A percentile compares a stretch with the other conserved stretches of the same genome.
These are phyloP conservation scores for Zelostemma sp. DNA, from an alignment of 1,140 invertebrate genomes.

Conservation along the genomic window DNA sequence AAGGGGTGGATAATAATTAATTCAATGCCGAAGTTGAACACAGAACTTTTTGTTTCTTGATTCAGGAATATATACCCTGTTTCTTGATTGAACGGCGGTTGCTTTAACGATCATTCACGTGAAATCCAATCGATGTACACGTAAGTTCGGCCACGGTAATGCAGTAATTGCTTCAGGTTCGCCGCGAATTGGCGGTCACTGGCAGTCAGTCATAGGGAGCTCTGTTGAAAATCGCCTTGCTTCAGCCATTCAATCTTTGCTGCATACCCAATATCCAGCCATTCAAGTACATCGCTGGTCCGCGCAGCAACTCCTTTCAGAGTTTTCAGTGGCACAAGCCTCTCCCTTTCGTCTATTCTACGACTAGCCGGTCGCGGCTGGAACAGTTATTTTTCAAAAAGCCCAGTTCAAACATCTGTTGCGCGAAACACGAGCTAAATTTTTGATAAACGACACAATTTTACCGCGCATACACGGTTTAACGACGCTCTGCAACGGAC, in stretches of 20 bases:
- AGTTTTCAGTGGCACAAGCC: conserved; percentile 1
- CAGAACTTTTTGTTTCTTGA: too few relatives aligned
- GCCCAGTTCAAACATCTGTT: not conserved
- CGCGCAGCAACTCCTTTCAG: conserved; percentile 2
- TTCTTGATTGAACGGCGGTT: conserved; percentile 29
- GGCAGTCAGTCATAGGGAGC: conserved; percentile 25
- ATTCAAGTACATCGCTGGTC: conserved; percentile 21
- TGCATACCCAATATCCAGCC: conserved; percentile 16
- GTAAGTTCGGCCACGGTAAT: conserved; percentile 41
- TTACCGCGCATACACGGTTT: not conserved
- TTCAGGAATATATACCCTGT: too few relatives aligned
- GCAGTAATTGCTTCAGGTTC: conserved; percentile 44
- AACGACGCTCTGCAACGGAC: not conserved
- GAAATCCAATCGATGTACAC: conserved; percentile 41
- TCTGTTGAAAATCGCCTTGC: conserved; percentile 39
- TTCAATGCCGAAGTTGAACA: too few relatives aligned
- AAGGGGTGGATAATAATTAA: too few relatives aligned
- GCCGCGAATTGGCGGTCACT: conserved; percentile 42
- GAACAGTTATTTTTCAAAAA: not conserved
- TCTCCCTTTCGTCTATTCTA: not conserved
- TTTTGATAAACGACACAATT: not conserved
- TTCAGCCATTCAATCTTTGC: conserved; percentile 30
- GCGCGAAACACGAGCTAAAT: not conserved
- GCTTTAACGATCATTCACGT: conserved; percentile 31
- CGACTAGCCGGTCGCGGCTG: not conserved